Evolutionary conservation across 2,113 vertebrate genomes (phyloP), one percentile per base, ranked within the genome.

Genomic region (Ciconia boyciana): DNA sequence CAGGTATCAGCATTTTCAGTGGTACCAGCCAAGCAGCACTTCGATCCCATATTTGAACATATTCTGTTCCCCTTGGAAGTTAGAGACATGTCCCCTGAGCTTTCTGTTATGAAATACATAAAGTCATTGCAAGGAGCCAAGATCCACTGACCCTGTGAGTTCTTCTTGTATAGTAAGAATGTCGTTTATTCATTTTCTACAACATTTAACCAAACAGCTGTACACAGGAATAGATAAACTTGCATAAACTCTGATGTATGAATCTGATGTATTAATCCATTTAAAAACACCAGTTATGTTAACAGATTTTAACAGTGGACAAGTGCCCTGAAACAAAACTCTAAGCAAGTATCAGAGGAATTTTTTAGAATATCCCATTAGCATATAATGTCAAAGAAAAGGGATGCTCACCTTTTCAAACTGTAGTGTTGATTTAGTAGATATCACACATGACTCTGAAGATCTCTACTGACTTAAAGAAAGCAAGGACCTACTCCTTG

Each of bases 21-120:
- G 6, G 14, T 55, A 44, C 16, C 24, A 61, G 21, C 8, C 29
- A 71, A n/a, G 5, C 15, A 46, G n/a, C 13, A 12, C 17, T 74
- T 74, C 1, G 2, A 2, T 44, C 39, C 20, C 12, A 6, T 31
- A 4, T 57, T 74, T 62, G 24, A 57, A 55, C 8, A 15, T 14
- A 49, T 1, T 26, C 52, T 41, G 9, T 72, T 74, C 51, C n/a
- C 19, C 0, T 0, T 49, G 43, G 32, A 61, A 39, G 16, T 31
- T 29, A 54, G 20, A 46, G 58, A 39, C 10, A 19, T 0, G 0
- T 16, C 10, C 16, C 16, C 20, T 13, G 36, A 28, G 24, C 6
- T 74, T 87, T 68, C 22, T 28, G 19, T 51, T 68, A 62, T 1
- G 3, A 61, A n/a, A 44, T 15, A 18, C 28, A 61, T 2, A 0